Evolutionary conservation across 2,888 invertebrate species (phyloP).

Genomic region (Pyrocoelia pectoralis): DNA sequence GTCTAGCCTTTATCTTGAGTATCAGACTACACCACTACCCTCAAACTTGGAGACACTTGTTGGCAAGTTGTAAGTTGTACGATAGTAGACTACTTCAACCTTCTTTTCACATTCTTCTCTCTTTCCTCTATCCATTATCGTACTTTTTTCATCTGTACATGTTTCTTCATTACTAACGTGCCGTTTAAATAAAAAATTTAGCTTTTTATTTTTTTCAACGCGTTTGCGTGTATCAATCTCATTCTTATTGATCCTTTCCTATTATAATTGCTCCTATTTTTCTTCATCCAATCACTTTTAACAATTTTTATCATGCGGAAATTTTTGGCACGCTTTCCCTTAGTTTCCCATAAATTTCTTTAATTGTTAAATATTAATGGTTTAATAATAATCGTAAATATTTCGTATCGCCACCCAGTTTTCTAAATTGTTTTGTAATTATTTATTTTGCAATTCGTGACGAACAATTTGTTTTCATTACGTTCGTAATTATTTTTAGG

Average conservation of each 20-base stretch:
- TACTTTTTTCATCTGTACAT: constrained; percentile 2
- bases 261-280: too few relatives aligned
- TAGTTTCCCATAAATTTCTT: too few relatives aligned
- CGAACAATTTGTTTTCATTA: constrained; percentile 38
- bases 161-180: constrained; percentile 5
- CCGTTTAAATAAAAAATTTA: not conserved
- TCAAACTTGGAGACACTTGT: constrained; percentile 48
- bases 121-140: constrained; percentile 22
- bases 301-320: not conserved
- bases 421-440: constrained; percentile 29
- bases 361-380: not conserved
- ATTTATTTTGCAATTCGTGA: constrained; percentile 37
- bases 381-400: constrained; percentile 14
- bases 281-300: too few relatives aligned
- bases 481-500: constrained; percentile 39
- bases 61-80: constrained; percentile 48
- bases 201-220: constrained; percentile 1
- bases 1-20: constrained; percentile 34
- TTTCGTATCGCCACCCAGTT: constrained; percentile 21
- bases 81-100: constrained; percentile 30
- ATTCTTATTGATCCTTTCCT: not conserved
- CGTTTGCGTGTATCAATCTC: not conserved
- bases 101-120: constrained; percentile 29
- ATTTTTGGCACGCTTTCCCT: too few relatives aligned
- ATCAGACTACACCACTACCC: constrained; percentile 32